A percentile compares a stretch with the other conserved stretches of the same genome.
Evolutionary conservation across 2,113 vertebrate species (phyloP).

Genomic region (Cyprinodon brontotheroides): DNA sequence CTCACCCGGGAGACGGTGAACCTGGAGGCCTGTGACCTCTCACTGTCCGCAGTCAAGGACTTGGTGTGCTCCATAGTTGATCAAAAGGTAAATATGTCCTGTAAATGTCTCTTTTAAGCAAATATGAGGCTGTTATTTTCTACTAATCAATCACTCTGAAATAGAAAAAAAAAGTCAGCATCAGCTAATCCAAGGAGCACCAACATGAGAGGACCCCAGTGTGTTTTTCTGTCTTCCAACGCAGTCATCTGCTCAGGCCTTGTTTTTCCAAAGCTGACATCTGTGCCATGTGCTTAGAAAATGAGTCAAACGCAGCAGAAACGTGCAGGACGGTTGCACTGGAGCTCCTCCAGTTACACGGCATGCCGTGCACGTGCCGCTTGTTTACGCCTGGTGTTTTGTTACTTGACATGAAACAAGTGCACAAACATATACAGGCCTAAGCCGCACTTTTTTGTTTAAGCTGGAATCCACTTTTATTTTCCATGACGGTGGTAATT

Average conservation of each 20-base stretch:
- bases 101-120: background rate
- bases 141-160: background rate
- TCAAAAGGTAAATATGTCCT: constrained; percentile 87
- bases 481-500: constrained; percentile 42
- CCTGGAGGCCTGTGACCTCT: constrained; percentile 92
- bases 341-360: constrained; percentile 38
- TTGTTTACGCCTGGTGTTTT: constrained; percentile 57
- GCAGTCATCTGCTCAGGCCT: constrained; percentile 59
- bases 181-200: constrained; percentile 14
- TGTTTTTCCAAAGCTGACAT: constrained; percentile 63
- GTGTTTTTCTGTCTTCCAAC: constrained; percentile 43
- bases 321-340: constrained; percentile 32
- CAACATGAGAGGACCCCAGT: constrained; percentile 15
- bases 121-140: background rate
- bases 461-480: constrained; percentile 18
- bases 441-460: constrained; percentile 26
- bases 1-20: constrained; percentile 95
- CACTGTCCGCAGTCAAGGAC: constrained; percentile 93
- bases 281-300: constrained; percentile 49
- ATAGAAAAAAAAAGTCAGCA: background rate
- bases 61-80: constrained; percentile 97
- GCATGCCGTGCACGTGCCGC: constrained; percentile 13
- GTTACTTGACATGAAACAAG: constrained; percentile 32
- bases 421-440: background rate
- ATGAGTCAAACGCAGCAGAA: constrained; percentile 58